Evolutionary conservation across 2,888 invertebrate species (phyloP), one percentile per base, ranked within the genome.

Genomic region (Drosophila lutescens): DNA sequence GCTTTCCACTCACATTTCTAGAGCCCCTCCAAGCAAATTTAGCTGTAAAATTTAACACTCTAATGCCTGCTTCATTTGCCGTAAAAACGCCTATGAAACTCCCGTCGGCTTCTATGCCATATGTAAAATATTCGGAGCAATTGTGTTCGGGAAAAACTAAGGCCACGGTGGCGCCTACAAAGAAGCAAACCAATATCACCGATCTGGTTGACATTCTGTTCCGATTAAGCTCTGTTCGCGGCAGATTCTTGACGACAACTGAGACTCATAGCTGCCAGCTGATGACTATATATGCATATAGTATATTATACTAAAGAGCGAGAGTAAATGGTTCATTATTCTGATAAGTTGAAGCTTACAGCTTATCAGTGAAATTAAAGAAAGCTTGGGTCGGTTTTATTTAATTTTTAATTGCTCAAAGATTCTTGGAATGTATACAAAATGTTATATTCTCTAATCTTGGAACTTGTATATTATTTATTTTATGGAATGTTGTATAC

Each of bases 31-130:
- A 17, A 2, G 3, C 3, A 15, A 47, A 47, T 3, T 0, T 12
- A 1, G 15, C 30, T 2, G 0, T 12, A 6, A 30, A 47, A 7
- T 32, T 17, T n/a, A 47, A 12, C 1, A 3, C 0, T 7, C 2
- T 30, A 7, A 15, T 2, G 2, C 15, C 3, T 12, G 30, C 15
- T 7, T 17, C 1, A 0, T 47, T 17, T 1, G 47, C 47, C 15
- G 47, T 47, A 9, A 47, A 47, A 47, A 47, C 3, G 15, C 30
- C 47, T 15, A 47, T 47, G 30, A 6, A 12, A 47, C 30, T 32
- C 0, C 47, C 47, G 15, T 17, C 1, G 6, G 10, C 3, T 0
- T 17, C 30, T 5, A 47, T 17, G 47, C 47, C 47, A 12, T 47
- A 47, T 2, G 47, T 32, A 12, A 47, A 47, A 32, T 30, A 32